Conservation (phyloP, 2,113 vertebrate species). For the Pristiophorus japonicus region DNA sequence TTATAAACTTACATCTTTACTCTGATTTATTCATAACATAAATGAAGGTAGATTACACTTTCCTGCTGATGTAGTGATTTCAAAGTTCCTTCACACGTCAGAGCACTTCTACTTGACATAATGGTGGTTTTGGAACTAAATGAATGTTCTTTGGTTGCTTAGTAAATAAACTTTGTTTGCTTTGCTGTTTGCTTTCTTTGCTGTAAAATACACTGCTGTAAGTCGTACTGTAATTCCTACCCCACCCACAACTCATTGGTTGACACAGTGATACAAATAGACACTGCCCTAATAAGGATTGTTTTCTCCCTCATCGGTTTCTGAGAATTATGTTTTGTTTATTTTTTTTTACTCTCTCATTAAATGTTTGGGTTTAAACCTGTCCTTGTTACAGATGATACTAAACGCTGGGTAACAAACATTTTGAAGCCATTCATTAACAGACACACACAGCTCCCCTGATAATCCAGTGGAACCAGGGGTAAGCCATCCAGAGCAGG, state of each 20-base stretch:
- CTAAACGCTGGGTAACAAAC: neutral
- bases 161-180: neutral
- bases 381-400: neutral
- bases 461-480: neutral
- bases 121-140: neutral
- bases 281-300: neutral
- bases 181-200: neutral
- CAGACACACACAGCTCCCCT: neutral
- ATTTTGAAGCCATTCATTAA: neutral
- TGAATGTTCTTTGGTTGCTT: neutral
- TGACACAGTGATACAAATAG: neutral
- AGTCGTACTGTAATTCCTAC: neutral
- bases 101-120: neutral
- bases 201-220: neutral
- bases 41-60: neutral
- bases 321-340: neutral
- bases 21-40: neutral
- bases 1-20: neutral
- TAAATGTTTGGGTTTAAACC: neutral
- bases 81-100: neutral
- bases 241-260: neutral
- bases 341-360: neutral
- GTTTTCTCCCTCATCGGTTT: neutral
- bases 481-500: neutral
- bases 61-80: neutral